These are phyloP conservation scores for Lithosia quadra DNA, from an alignment of 2,888 invertebrate species.

Conservation along the genomic window DNA sequence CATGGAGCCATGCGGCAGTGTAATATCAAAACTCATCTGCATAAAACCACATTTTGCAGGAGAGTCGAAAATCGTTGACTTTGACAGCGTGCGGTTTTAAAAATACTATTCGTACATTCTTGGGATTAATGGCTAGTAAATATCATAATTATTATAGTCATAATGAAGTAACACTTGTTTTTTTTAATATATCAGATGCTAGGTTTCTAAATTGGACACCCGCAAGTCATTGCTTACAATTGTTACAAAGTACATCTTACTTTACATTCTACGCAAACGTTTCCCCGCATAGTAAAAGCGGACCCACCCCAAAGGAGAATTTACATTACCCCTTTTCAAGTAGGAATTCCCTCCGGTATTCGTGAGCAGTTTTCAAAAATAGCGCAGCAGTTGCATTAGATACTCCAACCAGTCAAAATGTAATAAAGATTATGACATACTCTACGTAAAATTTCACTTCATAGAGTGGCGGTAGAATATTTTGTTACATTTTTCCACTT, in stretches of 20 bases:
- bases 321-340: constrained; percentile 17
- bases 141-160: no score
- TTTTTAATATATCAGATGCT: no score
- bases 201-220: no score
- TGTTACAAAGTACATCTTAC: not conserved
- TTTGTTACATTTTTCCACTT: constrained; percentile 9
- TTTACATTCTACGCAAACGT: not conserved
- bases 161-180: no score
- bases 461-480: constrained; percentile 25
- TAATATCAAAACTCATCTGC: no score
- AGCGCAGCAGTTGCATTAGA: constrained; percentile 23
- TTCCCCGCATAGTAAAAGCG: constrained; percentile 17
- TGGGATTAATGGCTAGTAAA: no score
- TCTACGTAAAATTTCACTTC: constrained; percentile 36
- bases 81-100: no score
- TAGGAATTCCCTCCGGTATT: constrained; percentile 15
- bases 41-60: no score
- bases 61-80: no score
- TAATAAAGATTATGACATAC: constrained; percentile 32
- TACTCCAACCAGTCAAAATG: constrained; percentile 21
- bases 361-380: constrained; percentile 25
- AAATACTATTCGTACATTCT: no score
- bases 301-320: not conserved
- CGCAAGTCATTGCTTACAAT: not conserved
- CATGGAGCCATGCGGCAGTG: no score